These are phyloP conservation scores for Dendrolimus pini DNA, from an alignment of 2,888 invertebrate genomes.

Conservation along the genomic window DNA sequence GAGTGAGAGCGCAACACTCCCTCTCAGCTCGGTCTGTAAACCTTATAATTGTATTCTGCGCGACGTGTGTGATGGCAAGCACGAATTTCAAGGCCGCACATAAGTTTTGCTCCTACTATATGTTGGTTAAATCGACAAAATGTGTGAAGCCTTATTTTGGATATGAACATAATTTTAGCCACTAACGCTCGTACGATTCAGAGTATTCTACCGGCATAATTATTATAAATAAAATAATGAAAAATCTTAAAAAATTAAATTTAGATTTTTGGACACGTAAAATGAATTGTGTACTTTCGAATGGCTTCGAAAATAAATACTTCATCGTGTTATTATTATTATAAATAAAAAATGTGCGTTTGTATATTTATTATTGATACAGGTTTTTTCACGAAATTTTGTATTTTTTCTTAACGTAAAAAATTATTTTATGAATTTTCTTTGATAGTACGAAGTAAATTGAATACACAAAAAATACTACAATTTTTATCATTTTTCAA, in stretches of 20 bases:
- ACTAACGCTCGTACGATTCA: neutral
- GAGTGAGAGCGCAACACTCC: too few relatives aligned
- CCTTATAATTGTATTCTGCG: too few relatives aligned
- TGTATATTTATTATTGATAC: neutral
- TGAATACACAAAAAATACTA: neutral
- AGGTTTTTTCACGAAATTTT: neutral
- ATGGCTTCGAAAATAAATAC: slow-evolving; percentile 3
- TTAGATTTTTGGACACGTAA: neutral
- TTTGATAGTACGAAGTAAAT: slow-evolving; percentile 21
- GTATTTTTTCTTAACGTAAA: neutral
- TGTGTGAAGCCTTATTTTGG: too few relatives aligned
- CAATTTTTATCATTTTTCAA: too few relatives aligned
- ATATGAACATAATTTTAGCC: too few relatives aligned
- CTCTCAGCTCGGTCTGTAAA: too few relatives aligned
- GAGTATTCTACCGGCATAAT: neutral
- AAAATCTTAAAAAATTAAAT: slow-evolving; percentile 1
- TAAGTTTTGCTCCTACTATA: too few relatives aligned
- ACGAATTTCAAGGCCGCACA: too few relatives aligned
- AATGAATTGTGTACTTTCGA: neutral
- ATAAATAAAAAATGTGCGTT: neutral
- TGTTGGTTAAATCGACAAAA: too few relatives aligned
- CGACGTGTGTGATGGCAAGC: too few relatives aligned
- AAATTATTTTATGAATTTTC: too few relatives aligned
- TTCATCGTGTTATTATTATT: too few relatives aligned
- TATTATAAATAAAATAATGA: slow-evolving; percentile 3